Base-by-base conservation (phyloP, 2,113 vertebrate genomes). In the Strix uralensis region DNA sequence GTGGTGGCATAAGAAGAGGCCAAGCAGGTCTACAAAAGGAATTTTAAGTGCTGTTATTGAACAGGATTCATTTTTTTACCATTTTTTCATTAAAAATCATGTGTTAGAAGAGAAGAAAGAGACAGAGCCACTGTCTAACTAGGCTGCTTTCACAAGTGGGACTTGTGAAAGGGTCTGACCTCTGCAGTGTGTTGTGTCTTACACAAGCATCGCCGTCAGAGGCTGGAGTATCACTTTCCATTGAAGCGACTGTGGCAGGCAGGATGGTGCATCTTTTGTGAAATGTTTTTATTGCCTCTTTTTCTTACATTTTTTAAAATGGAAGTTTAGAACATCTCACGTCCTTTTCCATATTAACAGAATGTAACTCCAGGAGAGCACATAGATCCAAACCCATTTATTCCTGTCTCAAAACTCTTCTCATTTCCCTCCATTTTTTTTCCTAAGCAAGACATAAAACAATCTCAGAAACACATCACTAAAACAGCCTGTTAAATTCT, bases 41-140 rank as follows among this genome's bases (percentile, higher is more conserved):
- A 97, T 97, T 96, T 94, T 91, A 97, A 97, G 49, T 93, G 67
- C 54, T 95, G 42, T 74, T 95, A 93, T 67, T 96, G 74, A 96
- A 88, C 38, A 67, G 36, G 88, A 81, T 90, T 95, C 93, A 8
- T 85, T 74, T 58, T 81, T n/a, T 85, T 87, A 46, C 46, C 2
- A 13, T 47, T 84, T 71, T 94, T 90, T 81, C 44, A 75, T 79
- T 92, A 63, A 89, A 95, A 95, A 78, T 13, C n/a, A 51, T 62
- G 36, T 72, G 47, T 91, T 94, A 89, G 67, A 88, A 97, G 59
- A 88, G 74, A 80, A 89, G 19, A 84, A 61, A 63, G 70, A 92
- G 62, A 46, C 46, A 86, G 67, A 88, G 16, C 47, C 92, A 87
- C 55, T 65, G 75, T 78, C 97, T 88, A 92, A 97, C 91, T 96